Evolutionary conservation across 2,888 invertebrate species (phyloP).

Genomic region (Notodonta ziczac): DNA sequence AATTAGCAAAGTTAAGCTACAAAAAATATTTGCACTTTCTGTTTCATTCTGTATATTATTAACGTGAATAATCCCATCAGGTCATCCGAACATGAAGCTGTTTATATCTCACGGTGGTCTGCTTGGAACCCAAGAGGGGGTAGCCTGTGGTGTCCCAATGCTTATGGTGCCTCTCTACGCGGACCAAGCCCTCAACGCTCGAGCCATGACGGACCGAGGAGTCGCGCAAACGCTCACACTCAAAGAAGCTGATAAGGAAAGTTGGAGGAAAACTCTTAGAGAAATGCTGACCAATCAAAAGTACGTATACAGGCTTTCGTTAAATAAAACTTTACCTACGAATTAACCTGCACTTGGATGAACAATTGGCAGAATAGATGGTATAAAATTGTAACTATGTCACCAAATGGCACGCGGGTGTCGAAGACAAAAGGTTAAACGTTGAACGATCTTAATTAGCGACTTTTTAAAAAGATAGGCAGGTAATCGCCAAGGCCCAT

Average conservation of each 20-base stretch:
- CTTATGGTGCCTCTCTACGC: slow-evolving; percentile 82
- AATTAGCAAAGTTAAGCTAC: too few species aligned
- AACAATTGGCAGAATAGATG: too few species aligned
- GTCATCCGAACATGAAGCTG: slow-evolving; percentile 81
- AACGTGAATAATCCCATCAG: slow-evolving; percentile 42
- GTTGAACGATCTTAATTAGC: too few species aligned
- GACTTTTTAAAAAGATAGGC: too few species aligned
- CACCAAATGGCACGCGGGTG: too few species aligned
- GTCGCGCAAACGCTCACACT: slow-evolving; percentile 71
- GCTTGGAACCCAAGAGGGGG: slow-evolving; percentile 85
- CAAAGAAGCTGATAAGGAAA: slow-evolving; percentile 54
- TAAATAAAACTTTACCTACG: too few species aligned
- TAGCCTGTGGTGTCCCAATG: slow-evolving; percentile 82
- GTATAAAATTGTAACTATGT: too few species aligned
- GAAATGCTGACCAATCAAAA: slow-evolving; percentile 70
- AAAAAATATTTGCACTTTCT: too few species aligned
- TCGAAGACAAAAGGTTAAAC: too few species aligned
- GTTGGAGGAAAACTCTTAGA: slow-evolving; percentile 65
- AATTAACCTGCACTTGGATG: too few species aligned
- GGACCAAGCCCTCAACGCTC: slow-evolving; percentile 81
- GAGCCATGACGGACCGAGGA: slow-evolving; percentile 78
- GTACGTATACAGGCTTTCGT: slow-evolving; percentile 54
- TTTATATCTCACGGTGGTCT: slow-evolving; percentile 87
- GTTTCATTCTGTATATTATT: too few species aligned
- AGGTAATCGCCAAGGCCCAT: too few species aligned